Base-by-base conservation (phyloP, 2,113 vertebrate species). In the Campylomormyrus numenius region DNA sequence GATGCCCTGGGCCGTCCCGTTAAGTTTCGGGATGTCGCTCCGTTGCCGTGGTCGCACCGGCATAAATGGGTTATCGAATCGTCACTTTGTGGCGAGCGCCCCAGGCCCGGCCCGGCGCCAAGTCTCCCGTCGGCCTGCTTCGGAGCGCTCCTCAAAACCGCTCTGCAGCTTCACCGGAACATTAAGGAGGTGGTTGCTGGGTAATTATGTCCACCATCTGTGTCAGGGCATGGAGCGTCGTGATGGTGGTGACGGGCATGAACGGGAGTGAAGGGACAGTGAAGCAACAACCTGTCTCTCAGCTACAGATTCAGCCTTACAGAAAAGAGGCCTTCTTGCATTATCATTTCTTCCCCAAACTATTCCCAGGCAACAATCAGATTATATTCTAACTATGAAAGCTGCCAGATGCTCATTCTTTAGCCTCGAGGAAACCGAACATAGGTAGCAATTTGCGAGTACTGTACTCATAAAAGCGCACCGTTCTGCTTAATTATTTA, bases 401-500 rank as follows among this genome's bases (percentile, higher is more conserved):
- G 17, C 27, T 87, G 85, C 50, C 50, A 53, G 11, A 87, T 52
- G 31, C 85, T 87, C 17, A 53, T 87, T 56, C 31, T 49, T 87
- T 56, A 39, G 85, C 50, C 48, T 53, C 21, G 39, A 56, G 35
- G 56, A 39, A 87, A 53, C 5, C 1, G 3, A 87, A 56, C 46
- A 7, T 53, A 53, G n/a, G 15, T 87, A 85, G 48, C 19, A 56
- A 56, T 56, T 56, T 56, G 17, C 19, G 17, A 5, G 4, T 87
- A 21, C 85, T 53, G 11, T 35, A 56, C 35, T 52, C n/a, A 48
- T 53, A 53, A 87, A 87, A 39, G 9, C 13, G 19, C 24, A 3
- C n/a, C 4, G 13, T 31, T 87, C 49, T 24, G 27, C 49, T 87
- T 53, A 87, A 87, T 87, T 87, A 87, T 87, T 87, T 53, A 87